A percentile compares a stretch with the other conserved stretches of the same genome.
phyloP scores from a whole-genome alignment of 1,140 invertebrate species.

The Zophobas atratus region DNA sequence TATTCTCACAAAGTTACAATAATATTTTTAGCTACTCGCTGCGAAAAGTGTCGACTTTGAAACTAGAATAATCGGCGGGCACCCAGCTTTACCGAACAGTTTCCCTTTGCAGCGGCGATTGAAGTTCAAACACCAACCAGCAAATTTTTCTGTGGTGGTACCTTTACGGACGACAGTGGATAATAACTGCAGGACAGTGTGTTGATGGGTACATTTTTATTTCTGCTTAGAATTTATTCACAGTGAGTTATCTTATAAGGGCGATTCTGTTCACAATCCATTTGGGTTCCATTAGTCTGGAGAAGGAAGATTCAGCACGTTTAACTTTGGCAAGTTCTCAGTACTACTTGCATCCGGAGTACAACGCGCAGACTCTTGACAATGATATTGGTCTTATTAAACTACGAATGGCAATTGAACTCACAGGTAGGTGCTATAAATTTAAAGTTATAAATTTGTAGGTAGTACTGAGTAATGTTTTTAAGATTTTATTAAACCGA shows the following conservation, averaged over 20 bases:
- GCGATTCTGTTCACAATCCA: conserved; percentile 13
- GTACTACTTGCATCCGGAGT: conserved; percentile 7
- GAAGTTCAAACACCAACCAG: conserved; percentile 11
- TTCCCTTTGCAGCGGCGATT: conserved; percentile 18
- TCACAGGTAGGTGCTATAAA: background rate
- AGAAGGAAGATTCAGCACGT: background rate
- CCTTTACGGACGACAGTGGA: conserved; percentile 4
- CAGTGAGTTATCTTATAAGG: background rate
- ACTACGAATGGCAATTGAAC: background rate
- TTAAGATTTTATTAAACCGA: background rate
- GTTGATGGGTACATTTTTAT: background rate
- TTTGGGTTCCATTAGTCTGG: conserved; percentile 1
- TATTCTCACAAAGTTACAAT: too few relatives aligned
- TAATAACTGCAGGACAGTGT: conserved; percentile 24
- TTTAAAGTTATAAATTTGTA: background rate
- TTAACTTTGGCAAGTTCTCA: conserved; percentile 12
- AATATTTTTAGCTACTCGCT: too few relatives aligned
- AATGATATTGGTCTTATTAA: conserved; percentile 22
- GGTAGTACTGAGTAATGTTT: background rate
- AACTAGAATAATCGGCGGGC: conserved; percentile 10
- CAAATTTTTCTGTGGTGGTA: conserved; percentile 12
- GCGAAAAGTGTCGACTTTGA: background rate
- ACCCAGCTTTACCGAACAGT: background rate
- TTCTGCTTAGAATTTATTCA: background rate
- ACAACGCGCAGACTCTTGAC: background rate